These are phyloP conservation scores for Buceros bicornis DNA, from an alignment of 2,797 vertebrate genomes.

Conservation along the genomic window DNA sequence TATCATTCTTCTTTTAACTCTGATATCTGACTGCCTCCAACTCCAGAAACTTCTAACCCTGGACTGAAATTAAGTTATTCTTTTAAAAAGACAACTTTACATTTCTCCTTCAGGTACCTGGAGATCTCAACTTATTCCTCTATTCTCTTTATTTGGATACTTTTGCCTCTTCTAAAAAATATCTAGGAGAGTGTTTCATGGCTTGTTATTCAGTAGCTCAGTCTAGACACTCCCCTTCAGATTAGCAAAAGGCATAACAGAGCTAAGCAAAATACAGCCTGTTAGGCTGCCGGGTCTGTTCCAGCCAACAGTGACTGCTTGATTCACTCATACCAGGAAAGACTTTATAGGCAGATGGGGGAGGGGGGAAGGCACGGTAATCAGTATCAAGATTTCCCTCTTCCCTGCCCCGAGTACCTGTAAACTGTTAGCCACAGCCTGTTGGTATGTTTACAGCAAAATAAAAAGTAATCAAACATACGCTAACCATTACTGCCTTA, in stretches of 20 bases:
- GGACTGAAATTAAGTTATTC: neutral
- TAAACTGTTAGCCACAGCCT: neutral
- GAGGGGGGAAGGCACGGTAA: neutral
- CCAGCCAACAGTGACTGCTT: neutral
- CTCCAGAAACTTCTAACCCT: neutral
- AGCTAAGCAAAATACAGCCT: neutral
- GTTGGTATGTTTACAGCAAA: neutral
- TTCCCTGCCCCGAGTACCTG: accelerated
- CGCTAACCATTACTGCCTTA: neutral
- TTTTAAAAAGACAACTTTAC: neutral
- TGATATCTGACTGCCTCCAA: neutral
- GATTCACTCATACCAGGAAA: neutral
- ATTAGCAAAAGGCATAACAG: neutral
- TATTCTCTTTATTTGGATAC: neutral
- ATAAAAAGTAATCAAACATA: neutral
- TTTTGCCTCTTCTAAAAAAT: neutral
- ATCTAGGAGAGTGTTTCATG: neutral
- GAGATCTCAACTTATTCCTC: neutral
- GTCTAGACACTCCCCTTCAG: neutral
- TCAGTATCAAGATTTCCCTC: neutral
- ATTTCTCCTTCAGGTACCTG: neutral
- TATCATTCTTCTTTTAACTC: neutral
- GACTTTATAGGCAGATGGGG: neutral
- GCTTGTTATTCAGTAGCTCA: neutral
- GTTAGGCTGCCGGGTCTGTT: neutral